phyloP scores from a whole-genome alignment of 2,797 vertebrate genomes.

The Cossypha polioptera region DNA sequence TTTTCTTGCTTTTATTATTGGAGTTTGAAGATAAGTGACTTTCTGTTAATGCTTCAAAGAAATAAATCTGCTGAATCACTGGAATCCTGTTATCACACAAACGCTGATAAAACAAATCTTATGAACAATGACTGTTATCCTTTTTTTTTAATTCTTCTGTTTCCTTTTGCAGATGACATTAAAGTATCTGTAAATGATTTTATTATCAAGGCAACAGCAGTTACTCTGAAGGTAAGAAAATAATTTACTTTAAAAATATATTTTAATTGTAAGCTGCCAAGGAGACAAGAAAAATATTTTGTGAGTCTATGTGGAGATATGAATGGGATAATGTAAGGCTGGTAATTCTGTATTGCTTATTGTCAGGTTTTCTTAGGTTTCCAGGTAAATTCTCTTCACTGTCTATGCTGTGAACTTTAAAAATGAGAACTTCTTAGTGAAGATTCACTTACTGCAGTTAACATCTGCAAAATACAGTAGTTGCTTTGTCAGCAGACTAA shows the following conservation, averaged over 20 bases:
- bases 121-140: not conserved
- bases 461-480: not conserved
- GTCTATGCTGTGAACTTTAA: not conserved
- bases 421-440: not conserved
- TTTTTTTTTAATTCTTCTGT: not conserved
- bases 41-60: not conserved
- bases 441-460: not conserved
- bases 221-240: conserved; percentile 90
- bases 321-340: not conserved
- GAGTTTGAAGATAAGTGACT: not conserved
- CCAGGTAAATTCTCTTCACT: not conserved
- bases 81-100: not conserved
- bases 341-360: not conserved
- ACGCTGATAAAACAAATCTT: not conserved
- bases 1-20: not conserved
- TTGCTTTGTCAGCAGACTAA: not conserved
- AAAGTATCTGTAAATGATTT: conserved; percentile 97
- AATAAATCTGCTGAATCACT: not conserved
- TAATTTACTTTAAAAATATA: not conserved
- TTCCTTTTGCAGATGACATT: conserved; percentile 86
- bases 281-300: not conserved
- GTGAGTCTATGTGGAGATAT: not conserved
- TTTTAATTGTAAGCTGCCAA: not conserved
- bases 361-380: not conserved
- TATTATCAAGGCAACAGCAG: conserved; percentile 93